Conservation (phyloP, 2,888 invertebrate species). For the Watsonalla binaria region DNA sequence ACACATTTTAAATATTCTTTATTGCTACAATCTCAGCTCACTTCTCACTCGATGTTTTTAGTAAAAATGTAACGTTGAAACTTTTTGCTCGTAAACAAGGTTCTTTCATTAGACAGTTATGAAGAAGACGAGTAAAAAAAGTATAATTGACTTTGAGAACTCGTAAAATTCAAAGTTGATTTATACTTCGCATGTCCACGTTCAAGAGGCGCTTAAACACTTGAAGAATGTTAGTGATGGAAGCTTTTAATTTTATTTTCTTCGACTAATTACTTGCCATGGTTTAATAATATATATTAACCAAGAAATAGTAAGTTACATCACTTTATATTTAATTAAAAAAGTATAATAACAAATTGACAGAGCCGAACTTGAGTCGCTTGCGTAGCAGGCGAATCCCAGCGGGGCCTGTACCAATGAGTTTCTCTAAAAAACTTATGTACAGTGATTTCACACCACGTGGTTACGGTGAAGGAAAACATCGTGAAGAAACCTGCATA, state of each 20-base stretch:
- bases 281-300: no score
- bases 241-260: not conserved
- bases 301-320: no score
- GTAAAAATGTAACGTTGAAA: not conserved
- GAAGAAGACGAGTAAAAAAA: not conserved
- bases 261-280: no score
- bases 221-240: not conserved
- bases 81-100: not conserved
- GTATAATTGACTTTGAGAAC: not conserved
- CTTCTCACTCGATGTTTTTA: not conserved
- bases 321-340: no score
- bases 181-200: not conserved
- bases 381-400: no score
- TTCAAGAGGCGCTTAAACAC: not conserved
- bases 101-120: not conserved
- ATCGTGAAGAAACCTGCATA: no score
- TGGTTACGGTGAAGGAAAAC: no score
- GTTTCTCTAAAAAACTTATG: no score
- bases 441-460: no score
- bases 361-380: no score
- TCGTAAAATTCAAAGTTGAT: not conserved
- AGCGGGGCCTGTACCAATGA: no score
- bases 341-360: no score
- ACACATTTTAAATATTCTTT: conserved; percentile 1
- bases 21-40: not conserved